Evolutionary conservation across 53 echinoderm and acorn worm species (phyloP).

Genomic region (Antedon mediterranea): DNA sequence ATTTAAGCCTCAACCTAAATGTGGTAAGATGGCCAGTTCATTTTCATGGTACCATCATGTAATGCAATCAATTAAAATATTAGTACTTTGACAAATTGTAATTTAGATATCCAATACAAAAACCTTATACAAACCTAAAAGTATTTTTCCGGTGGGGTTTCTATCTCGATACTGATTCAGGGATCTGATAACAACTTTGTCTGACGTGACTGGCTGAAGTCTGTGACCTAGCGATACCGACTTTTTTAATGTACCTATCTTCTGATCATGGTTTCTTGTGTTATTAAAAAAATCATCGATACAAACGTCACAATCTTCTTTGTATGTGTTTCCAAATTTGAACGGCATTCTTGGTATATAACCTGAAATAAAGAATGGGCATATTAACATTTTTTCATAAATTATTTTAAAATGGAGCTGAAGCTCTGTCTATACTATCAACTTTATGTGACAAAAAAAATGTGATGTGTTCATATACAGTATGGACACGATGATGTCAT

Average conservation of each 20-base stretch:
- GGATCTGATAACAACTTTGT: slow-evolving; percentile 31
- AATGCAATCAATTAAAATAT: too few relatives aligned
- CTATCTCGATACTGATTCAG: slow-evolving; percentile 84
- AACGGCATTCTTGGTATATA: slow-evolving; percentile 97
- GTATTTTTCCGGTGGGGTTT: slow-evolving; percentile 61
- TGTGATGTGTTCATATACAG: too few relatives aligned
- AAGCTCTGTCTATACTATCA: too few relatives aligned
- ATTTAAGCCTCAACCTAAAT: too few relatives aligned
- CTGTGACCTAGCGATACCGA: slow-evolving; percentile 28
- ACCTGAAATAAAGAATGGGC: slow-evolving; percentile 37
- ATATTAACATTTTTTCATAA: too few relatives aligned
- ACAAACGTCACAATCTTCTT: slow-evolving; percentile 94
- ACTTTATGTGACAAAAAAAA: too few relatives aligned
- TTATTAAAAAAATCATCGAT: slow-evolving; percentile 86
- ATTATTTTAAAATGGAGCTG: too few relatives aligned
- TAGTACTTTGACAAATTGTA: too few relatives aligned
- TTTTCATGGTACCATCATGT: too few relatives aligned
- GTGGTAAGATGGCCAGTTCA: too few relatives aligned
- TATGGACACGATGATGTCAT: too few relatives aligned
- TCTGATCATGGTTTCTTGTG: slow-evolving; percentile 50
- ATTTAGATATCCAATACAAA: not conserved
- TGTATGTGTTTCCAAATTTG: slow-evolving; percentile 99
- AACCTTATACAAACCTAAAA: slow-evolving; percentile 46
- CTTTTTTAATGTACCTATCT: slow-evolving; percentile 44
- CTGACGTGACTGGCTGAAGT: slow-evolving; percentile 18